These are phyloP conservation scores for Pachyramphus minor DNA, from an alignment of 2,113 vertebrate species.

Conservation along the genomic window DNA sequence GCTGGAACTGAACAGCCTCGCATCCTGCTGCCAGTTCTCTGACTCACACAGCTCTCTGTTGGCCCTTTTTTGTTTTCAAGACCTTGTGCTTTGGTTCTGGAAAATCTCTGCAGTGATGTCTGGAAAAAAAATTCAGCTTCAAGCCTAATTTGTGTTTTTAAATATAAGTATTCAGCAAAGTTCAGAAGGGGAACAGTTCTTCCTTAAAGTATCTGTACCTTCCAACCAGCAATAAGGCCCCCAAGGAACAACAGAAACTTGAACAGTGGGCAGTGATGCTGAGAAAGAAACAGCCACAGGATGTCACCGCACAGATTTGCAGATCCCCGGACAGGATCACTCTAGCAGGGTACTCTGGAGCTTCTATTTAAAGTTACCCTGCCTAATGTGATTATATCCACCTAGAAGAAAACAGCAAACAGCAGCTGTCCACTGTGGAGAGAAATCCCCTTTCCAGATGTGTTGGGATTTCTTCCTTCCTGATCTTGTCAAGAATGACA, in stretches of 20 bases:
- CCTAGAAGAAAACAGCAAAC: background rate
- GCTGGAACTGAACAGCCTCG: constrained; percentile 5
- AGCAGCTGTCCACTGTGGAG: background rate
- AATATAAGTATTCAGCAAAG: background rate
- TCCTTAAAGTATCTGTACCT: background rate
- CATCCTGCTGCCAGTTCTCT: constrained; percentile 47
- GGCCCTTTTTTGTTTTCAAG: background rate
- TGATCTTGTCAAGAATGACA: background rate
- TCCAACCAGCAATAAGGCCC: background rate
- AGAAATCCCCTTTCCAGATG: background rate
- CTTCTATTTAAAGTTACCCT: background rate
- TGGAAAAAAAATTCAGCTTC: background rate
- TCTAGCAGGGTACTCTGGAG: background rate
- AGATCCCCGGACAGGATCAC: background rate
- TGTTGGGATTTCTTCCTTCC: background rate
- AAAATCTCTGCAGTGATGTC: background rate
- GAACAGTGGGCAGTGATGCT: background rate
- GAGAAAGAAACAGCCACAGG: background rate
- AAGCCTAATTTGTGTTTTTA: background rate
- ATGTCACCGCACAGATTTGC: background rate
- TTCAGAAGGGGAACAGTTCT: background rate
- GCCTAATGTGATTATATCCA: accelerated
- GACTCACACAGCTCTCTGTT: constrained; percentile 26
- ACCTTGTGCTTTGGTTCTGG: constrained; percentile 19
- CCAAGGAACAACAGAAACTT: background rate